Conservation (phyloP, 37 sponge, comb jelly and placozoan genomes). For the Oscarella lobularis region DNA sequence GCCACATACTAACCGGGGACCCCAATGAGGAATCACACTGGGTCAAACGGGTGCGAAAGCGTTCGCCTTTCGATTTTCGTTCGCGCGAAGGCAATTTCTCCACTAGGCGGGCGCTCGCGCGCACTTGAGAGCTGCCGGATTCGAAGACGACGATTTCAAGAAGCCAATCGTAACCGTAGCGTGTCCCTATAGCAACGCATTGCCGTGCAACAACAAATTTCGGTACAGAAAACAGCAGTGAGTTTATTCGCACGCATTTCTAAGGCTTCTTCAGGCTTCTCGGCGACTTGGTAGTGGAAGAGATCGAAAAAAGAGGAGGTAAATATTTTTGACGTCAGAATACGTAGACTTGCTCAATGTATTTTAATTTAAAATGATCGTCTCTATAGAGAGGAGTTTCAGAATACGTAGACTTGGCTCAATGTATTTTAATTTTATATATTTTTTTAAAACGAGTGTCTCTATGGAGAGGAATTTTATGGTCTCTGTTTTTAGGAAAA, state of each 20-base stretch:
- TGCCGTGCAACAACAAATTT: constrained; percentile 67
- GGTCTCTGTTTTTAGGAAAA: constrained; percentile 20
- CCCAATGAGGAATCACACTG: constrained; percentile 20
- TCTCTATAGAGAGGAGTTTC: not conserved
- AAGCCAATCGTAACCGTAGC: constrained; percentile 50
- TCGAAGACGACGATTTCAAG: constrained; percentile 49
- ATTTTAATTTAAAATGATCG: not conserved
- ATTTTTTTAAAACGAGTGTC: too few relatives aligned
- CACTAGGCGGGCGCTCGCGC: constrained; percentile 37
- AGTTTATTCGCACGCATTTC: too few relatives aligned
- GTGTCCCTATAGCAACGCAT: constrained; percentile 57
- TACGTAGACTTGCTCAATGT: too few relatives aligned
- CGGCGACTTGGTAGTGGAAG: constrained; percentile 20
- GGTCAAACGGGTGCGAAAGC: constrained; percentile 51
- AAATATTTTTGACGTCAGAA: not conserved
- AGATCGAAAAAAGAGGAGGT: constrained; percentile 55
- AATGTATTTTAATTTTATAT: too few relatives aligned
- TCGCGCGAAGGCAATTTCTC: not conserved
- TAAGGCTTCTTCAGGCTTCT: constrained; percentile 24
- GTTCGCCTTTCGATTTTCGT: not conserved
- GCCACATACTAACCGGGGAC: constrained; percentile 32
- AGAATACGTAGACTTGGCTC: too few relatives aligned
- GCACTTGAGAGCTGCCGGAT: constrained; percentile 49
- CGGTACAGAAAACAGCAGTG: too few relatives aligned
- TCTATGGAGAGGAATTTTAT: not conserved